These are phyloP conservation scores for Heliconius ismenius DNA, from an alignment of 2,888 invertebrate species.

Conservation along the genomic window DNA sequence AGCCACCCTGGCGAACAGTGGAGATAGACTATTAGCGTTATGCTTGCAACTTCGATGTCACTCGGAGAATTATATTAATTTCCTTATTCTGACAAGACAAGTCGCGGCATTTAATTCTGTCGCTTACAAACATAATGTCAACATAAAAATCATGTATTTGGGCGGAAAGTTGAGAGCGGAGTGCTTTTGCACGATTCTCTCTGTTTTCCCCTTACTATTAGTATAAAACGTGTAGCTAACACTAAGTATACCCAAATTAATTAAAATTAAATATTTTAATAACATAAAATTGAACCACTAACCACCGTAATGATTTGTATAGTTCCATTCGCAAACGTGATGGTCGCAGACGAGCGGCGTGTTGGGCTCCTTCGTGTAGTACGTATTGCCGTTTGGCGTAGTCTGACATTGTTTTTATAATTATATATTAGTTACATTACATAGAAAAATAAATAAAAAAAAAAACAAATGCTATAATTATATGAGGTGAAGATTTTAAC, in stretches of 20 bases:
- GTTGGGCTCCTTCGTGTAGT: constrained; percentile 66
- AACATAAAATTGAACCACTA: constrained; percentile 34
- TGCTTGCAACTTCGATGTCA: too few relatives aligned
- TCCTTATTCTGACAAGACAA: not conserved
- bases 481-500: not conserved
- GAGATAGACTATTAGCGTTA: too few relatives aligned
- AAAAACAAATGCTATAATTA: not conserved
- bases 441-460: not conserved
- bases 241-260: not conserved
- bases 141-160: not conserved
- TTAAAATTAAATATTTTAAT: not conserved
- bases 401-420: constrained; percentile 52
- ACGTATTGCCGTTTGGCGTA: constrained; percentile 68
- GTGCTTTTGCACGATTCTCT: not conserved
- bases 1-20: too few relatives aligned
- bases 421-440: not conserved
- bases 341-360: constrained; percentile 71
- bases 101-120: not conserved
- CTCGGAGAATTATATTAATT: not conserved
- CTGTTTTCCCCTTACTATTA: not conserved
- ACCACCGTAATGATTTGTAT: constrained; percentile 76
- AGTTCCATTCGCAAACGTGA: constrained; percentile 77
- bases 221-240: not conserved
- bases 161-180: not conserved
- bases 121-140: not conserved